Base-by-base conservation (phyloP, 2,113 vertebrate species). In the Nannospalax galili region DNA sequence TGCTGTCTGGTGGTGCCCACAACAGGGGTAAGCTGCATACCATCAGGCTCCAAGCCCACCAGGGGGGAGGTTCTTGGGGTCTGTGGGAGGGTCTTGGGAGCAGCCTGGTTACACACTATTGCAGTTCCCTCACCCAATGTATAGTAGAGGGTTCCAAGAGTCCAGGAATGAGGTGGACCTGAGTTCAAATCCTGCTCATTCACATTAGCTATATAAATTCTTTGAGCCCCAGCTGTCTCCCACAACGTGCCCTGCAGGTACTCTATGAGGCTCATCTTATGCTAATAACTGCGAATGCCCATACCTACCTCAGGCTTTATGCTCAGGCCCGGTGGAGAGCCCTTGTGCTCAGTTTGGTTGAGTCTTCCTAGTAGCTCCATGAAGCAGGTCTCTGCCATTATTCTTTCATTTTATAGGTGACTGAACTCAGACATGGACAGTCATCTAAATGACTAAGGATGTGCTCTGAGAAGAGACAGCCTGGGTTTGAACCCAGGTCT, bases 251-350 rank as follows among this genome's bases (percentile, higher is more conserved):
- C 45, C 90, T n/a, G 73, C 67, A 32, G 56, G 64, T 35, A 22
- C 28, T 1, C 79, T 45, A 28, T 6, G 56, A 0, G 0, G 19
- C 32, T 70, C 48, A 3, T 0, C 0, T 12, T 7, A 69, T 28
- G 24, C 22, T 8, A 2, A 28, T 0, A 24, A 24, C 20, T 15
- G 10, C 15, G 16, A 37, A 11, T 3, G 67, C 28, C 58, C 37
- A 9, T 0, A 0, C 40, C 22, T 5, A 30, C 72, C 11, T 8
- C 58, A 1, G 37, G 30, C 12, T 73, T 77, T 2, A 8, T 1
- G 40, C 30, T 82, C 40, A 3, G 52, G 56, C 84, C 52, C 42
- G 56, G 52, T 20, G 40, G 15, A 35, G 48, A 86, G 3, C 42
- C 75, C 30, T 7, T 5, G 35, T 1, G 1, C 7, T 9, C n/a